A percentile compares a stretch with the other conserved stretches of the same genome.
These are phyloP conservation scores for Microctenopoma steveboyesi DNA, from an alignment of 2,797 vertebrate species.

Conservation along the genomic window DNA sequence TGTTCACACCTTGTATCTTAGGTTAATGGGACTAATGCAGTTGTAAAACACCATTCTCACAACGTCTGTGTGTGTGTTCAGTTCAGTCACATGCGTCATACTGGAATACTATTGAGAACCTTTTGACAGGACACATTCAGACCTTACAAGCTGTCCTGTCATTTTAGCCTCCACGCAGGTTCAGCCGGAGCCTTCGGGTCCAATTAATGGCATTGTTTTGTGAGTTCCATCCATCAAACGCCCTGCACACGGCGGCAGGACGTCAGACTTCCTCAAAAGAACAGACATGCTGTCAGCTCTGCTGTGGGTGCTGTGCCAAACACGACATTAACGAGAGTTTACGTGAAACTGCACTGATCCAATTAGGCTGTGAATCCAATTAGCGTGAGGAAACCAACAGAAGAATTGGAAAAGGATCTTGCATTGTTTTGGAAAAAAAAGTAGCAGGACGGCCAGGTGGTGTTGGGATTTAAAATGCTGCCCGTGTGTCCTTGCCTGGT, in stretches of 20 bases:
- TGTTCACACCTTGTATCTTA: no score
- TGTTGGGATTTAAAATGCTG: background rate
- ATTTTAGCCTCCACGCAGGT: background rate
- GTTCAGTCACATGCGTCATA: no score
- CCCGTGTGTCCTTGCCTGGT: background rate
- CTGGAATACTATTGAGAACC: no score
- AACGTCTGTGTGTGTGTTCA: no score
- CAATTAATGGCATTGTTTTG: background rate
- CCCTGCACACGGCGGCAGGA: no score
- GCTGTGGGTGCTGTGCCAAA: background rate
- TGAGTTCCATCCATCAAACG: background rate
- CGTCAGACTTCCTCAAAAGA: background rate
- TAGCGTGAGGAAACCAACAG: background rate
- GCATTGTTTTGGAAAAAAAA: background rate
- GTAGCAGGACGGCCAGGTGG: accelerated
- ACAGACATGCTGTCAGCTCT: background rate
- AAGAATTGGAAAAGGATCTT: background rate
- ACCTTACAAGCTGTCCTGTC: no score
- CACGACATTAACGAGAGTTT: background rate
- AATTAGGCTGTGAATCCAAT: background rate
- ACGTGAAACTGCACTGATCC: background rate
- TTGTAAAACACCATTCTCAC: no score
- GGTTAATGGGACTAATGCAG: no score
- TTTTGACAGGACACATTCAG: no score
- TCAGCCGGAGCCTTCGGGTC: background rate